phyloP scores from a whole-genome alignment of 2,113 vertebrate species.

The Leptobrachium leishanense region DNA sequence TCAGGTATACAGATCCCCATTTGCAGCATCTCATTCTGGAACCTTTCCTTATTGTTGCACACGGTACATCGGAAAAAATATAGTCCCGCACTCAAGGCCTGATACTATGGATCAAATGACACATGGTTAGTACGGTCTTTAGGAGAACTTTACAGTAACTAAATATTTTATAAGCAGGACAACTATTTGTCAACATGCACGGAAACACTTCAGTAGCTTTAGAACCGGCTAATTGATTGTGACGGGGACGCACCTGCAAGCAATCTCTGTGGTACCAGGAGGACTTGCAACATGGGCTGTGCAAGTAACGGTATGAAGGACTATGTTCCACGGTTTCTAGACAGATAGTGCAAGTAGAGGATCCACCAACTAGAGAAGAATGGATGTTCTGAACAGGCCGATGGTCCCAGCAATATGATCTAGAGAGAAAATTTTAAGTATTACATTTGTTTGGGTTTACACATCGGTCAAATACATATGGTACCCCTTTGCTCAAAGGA shows the following conservation, averaged over 20 bases:
- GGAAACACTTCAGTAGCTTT: too few relatives aligned
- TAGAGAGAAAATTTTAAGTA: constrained; percentile 50
- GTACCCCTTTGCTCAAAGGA: too few relatives aligned
- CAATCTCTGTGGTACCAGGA: constrained; percentile 96
- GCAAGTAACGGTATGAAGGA: constrained; percentile 76
- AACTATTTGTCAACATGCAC: too few relatives aligned
- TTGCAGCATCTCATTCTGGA: constrained; percentile 92
- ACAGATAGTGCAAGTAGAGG: constrained; percentile 89
- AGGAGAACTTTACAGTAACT: too few relatives aligned
- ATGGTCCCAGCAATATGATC: constrained; percentile 88
- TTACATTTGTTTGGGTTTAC: too few relatives aligned
- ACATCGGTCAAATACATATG: too few relatives aligned
- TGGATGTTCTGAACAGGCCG: constrained; percentile 75
- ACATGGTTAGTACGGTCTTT: too few relatives aligned
- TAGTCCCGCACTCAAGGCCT: constrained; percentile 90
- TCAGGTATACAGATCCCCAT: constrained; percentile 96
- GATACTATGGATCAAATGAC: constrained; percentile 65
- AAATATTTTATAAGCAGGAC: too few relatives aligned
- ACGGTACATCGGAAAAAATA: constrained; percentile 96
- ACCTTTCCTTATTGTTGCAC: constrained; percentile 89
- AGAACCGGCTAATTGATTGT: too few relatives aligned
- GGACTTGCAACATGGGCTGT: constrained; percentile 88
- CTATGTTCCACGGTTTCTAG: constrained; percentile 80
- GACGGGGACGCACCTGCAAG: constrained; percentile 43
- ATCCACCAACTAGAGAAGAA: constrained; percentile 61